phyloP scores from a whole-genome alignment of 2,797 vertebrate species.

The Alauda arvensis region DNA sequence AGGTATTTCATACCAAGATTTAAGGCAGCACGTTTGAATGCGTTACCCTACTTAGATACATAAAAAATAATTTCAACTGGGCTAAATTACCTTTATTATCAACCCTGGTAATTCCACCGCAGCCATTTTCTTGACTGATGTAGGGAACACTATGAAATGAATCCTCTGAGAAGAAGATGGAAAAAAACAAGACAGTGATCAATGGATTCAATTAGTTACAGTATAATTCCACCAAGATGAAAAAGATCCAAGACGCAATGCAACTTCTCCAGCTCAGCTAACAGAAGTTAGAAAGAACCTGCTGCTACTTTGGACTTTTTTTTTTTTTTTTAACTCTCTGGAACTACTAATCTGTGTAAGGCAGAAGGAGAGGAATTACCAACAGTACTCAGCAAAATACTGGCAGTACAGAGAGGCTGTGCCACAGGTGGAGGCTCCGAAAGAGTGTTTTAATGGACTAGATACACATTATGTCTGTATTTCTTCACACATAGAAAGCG shows the following conservation, averaged over 20 bases:
- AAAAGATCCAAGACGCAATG: constrained; percentile 61
- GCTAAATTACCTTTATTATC: constrained; percentile 72
- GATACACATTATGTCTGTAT: constrained; percentile 65
- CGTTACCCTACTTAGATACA: constrained; percentile 49
- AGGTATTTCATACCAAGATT: constrained; percentile 44
- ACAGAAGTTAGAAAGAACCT: constrained; percentile 37
- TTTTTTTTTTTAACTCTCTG: neutral
- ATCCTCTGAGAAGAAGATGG: constrained; percentile 71
- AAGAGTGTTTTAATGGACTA: constrained; percentile 52
- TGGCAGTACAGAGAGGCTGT: constrained; percentile 27
- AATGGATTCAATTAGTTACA: constrained; percentile 77
- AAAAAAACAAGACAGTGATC: constrained; percentile 75
- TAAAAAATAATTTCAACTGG: constrained; percentile 61
- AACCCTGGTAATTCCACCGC: constrained; percentile 64
- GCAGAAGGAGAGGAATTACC: constrained; percentile 23
- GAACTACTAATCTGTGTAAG: constrained; percentile 1
- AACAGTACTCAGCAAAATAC: constrained; percentile 37
- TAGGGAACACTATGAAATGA: constrained; percentile 69
- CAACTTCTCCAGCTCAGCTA: constrained; percentile 50
- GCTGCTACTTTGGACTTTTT: neutral
- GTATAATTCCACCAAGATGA: constrained; percentile 69
- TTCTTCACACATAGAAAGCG: constrained; percentile 66
- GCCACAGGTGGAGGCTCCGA: constrained; percentile 55
- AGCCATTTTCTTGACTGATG: constrained; percentile 73
- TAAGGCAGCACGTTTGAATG: constrained; percentile 16